Evolutionary conservation across 2,888 invertebrate species (phyloP).

Genomic region (Oeneis ivallda): DNA sequence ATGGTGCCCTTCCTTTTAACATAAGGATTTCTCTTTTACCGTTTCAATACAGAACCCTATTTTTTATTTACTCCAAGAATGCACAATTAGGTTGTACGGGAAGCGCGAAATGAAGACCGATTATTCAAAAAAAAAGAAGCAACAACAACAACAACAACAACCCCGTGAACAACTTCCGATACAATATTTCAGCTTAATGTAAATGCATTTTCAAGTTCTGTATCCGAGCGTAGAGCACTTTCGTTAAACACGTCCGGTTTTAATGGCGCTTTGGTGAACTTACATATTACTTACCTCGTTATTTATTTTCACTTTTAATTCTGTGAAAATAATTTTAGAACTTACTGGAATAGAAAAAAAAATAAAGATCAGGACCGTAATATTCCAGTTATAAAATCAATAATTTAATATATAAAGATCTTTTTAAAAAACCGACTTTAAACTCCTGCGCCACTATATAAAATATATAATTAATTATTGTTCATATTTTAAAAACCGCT

Average conservation of each 20-base stretch:
- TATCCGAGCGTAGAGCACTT: slow-evolving; percentile 3
- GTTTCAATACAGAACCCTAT: no score
- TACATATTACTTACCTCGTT: no score
- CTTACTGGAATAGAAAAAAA: neutral
- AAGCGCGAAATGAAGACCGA: slow-evolving; percentile 2
- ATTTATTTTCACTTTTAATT: neutral
- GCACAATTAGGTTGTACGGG: slow-evolving; percentile 1
- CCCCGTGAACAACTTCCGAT: slow-evolving; percentile 10
- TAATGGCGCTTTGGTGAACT: slow-evolving; percentile 12
- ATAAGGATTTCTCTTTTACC: no score
- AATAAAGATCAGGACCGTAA: neutral
- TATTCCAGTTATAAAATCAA: no score
- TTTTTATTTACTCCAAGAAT: neutral
- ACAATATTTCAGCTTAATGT: slow-evolving; percentile 15
- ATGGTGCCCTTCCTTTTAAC: no score
- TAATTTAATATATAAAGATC: no score
- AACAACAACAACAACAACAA: no score
- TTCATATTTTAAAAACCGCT: no score
- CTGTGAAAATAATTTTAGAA: neutral
- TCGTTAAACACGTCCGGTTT: slow-evolving; percentile 13
- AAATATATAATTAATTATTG: no score
- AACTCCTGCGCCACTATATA: no score
- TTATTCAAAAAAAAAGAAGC: slow-evolving; percentile 6
- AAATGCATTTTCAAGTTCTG: slow-evolving; percentile 11
- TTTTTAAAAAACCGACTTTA: no score